phyloP scores from a whole-genome alignment of 2,113 vertebrate genomes.

The Todiramphus saurophagus region DNA sequence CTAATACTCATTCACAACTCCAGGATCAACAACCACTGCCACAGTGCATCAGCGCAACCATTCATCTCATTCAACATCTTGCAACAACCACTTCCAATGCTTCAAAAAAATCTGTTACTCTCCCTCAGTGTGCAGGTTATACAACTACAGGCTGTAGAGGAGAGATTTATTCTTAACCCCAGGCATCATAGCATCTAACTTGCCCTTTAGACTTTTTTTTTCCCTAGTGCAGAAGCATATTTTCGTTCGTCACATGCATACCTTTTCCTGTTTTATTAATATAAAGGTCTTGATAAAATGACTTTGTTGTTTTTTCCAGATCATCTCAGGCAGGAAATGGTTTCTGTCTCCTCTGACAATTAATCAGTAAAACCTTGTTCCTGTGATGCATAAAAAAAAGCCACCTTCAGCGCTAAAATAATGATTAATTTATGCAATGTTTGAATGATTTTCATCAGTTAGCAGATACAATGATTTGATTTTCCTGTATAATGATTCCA shows the following conservation, averaged over 20 bases:
- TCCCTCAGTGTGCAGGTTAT: background rate
- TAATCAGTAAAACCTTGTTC: conserved; percentile 21
- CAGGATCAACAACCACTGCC: background rate
- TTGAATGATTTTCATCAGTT: conserved; percentile 42
- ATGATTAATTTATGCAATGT: conserved; percentile 52
- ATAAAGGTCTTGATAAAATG: background rate
- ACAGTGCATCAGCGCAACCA: background rate
- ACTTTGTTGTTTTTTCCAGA: background rate
- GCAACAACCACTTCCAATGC: background rate
- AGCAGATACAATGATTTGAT: conserved; percentile 34
- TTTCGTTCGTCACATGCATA: background rate
- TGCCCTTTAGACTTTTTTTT: background rate
- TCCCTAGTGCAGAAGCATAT: background rate
- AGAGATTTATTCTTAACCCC: background rate
- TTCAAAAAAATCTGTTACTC: background rate
- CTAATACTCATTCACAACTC: background rate
- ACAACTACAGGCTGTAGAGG: background rate
- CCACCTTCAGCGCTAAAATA: background rate
- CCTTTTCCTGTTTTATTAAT: background rate
- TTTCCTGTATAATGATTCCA: conserved; percentile 38
- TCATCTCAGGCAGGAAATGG: background rate
- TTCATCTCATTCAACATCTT: background rate
- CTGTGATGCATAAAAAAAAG: background rate
- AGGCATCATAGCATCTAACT: background rate
- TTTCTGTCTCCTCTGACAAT: conserved; percentile 1